phyloP scores from a whole-genome alignment of 2,797 vertebrate genomes.

The Myotis myotis region DNA sequence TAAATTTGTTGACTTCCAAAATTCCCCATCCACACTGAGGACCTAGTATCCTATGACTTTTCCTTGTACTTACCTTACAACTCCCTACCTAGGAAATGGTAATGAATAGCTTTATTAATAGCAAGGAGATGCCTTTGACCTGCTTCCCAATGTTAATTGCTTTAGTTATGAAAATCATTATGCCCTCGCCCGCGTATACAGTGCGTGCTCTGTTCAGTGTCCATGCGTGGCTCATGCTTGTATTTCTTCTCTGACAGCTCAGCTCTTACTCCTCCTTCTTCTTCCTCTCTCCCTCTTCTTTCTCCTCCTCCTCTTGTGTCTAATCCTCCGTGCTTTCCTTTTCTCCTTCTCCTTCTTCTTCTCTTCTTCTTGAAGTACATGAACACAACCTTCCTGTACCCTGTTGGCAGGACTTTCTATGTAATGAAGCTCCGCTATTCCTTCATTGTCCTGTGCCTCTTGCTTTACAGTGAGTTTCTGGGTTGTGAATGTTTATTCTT shows the following conservation, averaged over 20 bases:
- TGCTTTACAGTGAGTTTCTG: neutral
- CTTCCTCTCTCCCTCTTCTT: neutral
- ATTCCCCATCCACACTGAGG: neutral
- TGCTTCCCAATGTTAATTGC: neutral
- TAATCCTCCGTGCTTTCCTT: neutral
- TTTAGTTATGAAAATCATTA: neutral
- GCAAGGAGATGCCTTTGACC: neutral
- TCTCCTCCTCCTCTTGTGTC: neutral
- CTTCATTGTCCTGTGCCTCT: neutral
- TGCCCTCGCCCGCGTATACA: fast-evolving
- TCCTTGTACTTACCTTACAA: neutral
- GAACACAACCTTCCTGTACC: neutral
- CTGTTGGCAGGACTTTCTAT: neutral
- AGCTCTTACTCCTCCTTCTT: neutral
- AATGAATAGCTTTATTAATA: neutral
- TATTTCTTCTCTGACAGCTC: neutral
- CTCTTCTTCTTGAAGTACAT: neutral
- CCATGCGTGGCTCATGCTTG: neutral
- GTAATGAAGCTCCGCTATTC: neutral
- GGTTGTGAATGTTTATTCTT: neutral
- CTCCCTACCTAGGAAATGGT: neutral
- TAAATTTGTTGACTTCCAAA: neutral
- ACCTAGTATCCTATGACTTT: neutral
- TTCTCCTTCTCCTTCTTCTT: neutral
- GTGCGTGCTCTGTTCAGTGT: neutral